Conservation (phyloP, 2,113 vertebrate genomes). For the Dicentrarchus labrax region DNA sequence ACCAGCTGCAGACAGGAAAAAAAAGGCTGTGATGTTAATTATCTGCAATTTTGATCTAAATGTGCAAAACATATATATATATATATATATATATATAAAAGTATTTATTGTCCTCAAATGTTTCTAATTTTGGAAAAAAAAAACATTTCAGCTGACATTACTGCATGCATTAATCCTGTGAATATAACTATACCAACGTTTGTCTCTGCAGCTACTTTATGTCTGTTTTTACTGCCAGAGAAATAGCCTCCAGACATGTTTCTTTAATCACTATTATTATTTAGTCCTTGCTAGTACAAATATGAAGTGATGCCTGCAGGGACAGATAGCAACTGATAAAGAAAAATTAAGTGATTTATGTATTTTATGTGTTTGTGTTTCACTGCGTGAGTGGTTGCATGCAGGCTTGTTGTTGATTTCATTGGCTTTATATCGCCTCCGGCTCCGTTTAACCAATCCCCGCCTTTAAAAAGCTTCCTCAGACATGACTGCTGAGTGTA, state of each 20-base stretch:
- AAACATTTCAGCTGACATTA: neutral
- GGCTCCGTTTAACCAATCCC: no score
- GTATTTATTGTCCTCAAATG: neutral
- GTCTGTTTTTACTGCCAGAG: no score
- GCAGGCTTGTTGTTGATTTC: neutral
- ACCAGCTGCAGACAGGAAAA: no score
- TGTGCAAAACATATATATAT: no score
- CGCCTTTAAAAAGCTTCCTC: no score
- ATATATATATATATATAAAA: no score
- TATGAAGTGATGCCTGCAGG: neutral
- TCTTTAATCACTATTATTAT: conserved; percentile 8
- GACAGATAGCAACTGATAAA: neutral
- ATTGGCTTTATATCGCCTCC: neutral
- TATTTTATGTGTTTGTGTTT: neutral
- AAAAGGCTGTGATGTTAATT: no score
- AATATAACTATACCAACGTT: neutral
- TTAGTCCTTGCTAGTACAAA: neutral
- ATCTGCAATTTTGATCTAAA: no score
- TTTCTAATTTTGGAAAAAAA: neutral
- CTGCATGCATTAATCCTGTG: neutral
- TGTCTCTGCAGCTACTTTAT: neutral
- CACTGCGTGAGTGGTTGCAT: neutral
- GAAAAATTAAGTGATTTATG: neutral
- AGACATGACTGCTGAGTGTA: no score
- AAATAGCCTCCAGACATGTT: neutral